Conservation (phyloP, 2,113 vertebrate genomes). For the Hylia prasina region DNA sequence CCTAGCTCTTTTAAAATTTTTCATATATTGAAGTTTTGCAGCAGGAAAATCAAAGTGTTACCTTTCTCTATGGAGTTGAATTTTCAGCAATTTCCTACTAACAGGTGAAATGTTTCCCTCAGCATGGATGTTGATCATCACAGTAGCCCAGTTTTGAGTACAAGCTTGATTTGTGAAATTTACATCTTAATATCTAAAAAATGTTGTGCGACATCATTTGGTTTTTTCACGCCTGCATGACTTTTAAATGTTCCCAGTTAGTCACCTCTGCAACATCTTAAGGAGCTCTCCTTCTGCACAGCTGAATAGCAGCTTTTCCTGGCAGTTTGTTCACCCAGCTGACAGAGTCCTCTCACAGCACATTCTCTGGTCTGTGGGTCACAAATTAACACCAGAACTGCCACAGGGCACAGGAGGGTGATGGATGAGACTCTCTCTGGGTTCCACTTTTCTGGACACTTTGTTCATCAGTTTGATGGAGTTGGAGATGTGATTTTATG, state of each 20-base stretch:
- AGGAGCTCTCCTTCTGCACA: background rate
- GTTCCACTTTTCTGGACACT: background rate
- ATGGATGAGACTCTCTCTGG: background rate
- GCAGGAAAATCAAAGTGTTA: background rate
- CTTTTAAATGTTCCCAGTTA: background rate
- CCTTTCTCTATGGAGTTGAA: background rate
- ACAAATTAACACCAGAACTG: background rate
- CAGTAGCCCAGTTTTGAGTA: background rate
- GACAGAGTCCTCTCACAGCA: background rate
- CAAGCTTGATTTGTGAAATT: background rate
- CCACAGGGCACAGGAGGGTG: background rate
- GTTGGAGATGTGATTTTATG: background rate
- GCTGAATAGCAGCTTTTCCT: background rate
- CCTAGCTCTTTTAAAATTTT: background rate
- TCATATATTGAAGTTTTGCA: background rate
- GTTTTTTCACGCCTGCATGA: background rate
- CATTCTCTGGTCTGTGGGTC: background rate
- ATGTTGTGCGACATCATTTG: background rate
- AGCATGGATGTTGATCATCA: background rate
- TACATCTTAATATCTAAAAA: background rate
- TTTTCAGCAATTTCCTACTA: background rate
- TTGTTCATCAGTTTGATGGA: background rate
- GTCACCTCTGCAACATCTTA: background rate
- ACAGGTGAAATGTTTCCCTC: background rate
- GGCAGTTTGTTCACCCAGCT: background rate